Base-by-base conservation (phyloP, 2,797 vertebrate genomes). In the Channallabes apus region DNA sequence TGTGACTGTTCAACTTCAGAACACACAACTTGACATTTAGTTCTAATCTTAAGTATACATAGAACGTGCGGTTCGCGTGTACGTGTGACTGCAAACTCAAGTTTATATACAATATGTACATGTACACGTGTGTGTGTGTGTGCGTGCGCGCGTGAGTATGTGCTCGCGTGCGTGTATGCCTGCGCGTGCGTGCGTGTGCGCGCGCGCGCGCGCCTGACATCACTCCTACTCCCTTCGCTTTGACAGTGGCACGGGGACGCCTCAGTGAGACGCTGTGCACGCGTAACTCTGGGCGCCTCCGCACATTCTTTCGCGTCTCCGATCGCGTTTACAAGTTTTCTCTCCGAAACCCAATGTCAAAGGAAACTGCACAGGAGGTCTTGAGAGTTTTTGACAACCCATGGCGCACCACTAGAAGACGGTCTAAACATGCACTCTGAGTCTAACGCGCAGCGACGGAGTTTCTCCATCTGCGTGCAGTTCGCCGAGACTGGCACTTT, bases 161-260 rank as follows among this genome's bases (percentile, higher is more conserved):
- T 20, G 81, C 46, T 32, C 18, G 35, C 51, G 56, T 51, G 22
- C 32, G 41, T 54, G 72, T 56, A 27, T 18, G 29, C 20, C 29
- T 11, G 79, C 18, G 71, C 32, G 41, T 18, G 59, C 35, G 71
- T 65, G 51, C 20, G 67, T 3, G 22, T 18, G 24, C 17, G 22
- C n/a, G 24, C 17, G 62, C 17, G 83, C 51, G 61, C 22, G 54
- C 61, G 73, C 67, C 86, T 89, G 87, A 89, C 86, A 88, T 88
- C 83, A 88, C 75, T 75, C 59, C 12, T 51, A 38, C 59, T 76
- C 22, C 62, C 4, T 41, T 67, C 38, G 38, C 7, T 27, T 80
- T 80, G 78, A 64, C 62, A 80, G 62, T 18, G 61, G n/a, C 78
- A 54, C 62, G n/a, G 78, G 22, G 62, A 80, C n/a, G 82, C 82